phyloP scores from a whole-genome alignment of 2,113 vertebrate genomes.

The Ammodramus savannarum region DNA sequence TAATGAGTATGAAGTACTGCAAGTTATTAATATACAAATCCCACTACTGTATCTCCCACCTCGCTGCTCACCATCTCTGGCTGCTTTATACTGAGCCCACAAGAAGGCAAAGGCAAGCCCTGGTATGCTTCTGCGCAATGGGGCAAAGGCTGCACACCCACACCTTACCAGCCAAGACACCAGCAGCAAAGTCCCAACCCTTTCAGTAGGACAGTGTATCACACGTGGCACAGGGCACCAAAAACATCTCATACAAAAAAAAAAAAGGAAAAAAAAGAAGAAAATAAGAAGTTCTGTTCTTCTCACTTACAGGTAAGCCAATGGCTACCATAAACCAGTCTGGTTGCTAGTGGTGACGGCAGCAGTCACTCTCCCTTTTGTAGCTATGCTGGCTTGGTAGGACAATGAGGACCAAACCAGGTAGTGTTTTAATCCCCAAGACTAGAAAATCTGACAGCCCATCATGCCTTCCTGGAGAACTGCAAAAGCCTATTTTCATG shows the following conservation, averaged over 20 bases:
- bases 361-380: background rate
- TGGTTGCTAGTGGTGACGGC: background rate
- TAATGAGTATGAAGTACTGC: background rate
- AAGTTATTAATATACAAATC: constrained; percentile 29
- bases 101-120: background rate
- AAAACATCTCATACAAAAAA: background rate
- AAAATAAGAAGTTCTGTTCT: background rate
- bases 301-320: background rate
- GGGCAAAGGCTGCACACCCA: background rate
- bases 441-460: background rate
- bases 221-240: background rate
- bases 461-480: background rate
- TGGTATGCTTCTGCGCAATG: background rate
- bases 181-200: background rate
- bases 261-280: background rate
- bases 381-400: background rate
- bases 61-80: background rate
- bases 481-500: background rate
- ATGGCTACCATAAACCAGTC: background rate
- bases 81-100: rapidly evolving
- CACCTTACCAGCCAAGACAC: background rate
- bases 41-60: background rate
- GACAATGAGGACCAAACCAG: background rate
- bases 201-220: background rate
- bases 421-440: background rate